Conservation (phyloP, 2,888 invertebrate genomes). For the Hedychridium roseum region DNA sequence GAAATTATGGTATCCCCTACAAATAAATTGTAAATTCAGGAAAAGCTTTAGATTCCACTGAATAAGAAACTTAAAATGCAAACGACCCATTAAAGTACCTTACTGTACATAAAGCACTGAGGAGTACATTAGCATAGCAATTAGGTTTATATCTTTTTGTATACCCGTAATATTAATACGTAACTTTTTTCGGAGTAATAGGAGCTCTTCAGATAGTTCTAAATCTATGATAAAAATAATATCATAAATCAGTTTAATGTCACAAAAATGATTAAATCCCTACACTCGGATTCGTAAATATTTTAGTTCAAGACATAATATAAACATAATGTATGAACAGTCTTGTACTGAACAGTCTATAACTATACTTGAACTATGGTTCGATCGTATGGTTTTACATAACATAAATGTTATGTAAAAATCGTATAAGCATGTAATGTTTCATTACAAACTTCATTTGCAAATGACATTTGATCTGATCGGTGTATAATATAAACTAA, state of each 20-base stretch:
- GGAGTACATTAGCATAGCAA: conserved; percentile 22
- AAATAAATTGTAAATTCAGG: too few species aligned
- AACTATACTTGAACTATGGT: too few species aligned
- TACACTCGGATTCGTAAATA: too few species aligned
- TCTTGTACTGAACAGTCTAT: too few species aligned
- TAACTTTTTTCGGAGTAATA: conserved; percentile 16
- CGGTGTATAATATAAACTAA: conserved; percentile 24
- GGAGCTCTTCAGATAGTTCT: conserved; percentile 13
- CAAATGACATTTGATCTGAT: conserved; percentile 20
- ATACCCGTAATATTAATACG: conserved; percentile 32
- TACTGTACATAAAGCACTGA: conserved; percentile 41
- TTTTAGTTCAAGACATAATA: too few species aligned
- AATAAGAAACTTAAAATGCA: conserved; percentile 21
- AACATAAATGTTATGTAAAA: conserved; percentile 23
- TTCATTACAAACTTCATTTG: too few species aligned
- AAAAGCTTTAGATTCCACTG: too few species aligned
- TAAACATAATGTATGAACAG: too few species aligned
- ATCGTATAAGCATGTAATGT: conserved; percentile 24
- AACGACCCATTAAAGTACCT: conserved; percentile 22
- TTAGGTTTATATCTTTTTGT: conserved; percentile 50
- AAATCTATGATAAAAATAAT: conserved; percentile 8
- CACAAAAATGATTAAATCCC: too few species aligned
- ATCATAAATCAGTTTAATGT: conserved; percentile 9
- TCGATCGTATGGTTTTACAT: too few species aligned
- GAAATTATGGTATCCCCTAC: too few species aligned